Base-by-base conservation (phyloP, 53 echinoderm and acorn worm species). In the Astropecten irregularis region DNA sequence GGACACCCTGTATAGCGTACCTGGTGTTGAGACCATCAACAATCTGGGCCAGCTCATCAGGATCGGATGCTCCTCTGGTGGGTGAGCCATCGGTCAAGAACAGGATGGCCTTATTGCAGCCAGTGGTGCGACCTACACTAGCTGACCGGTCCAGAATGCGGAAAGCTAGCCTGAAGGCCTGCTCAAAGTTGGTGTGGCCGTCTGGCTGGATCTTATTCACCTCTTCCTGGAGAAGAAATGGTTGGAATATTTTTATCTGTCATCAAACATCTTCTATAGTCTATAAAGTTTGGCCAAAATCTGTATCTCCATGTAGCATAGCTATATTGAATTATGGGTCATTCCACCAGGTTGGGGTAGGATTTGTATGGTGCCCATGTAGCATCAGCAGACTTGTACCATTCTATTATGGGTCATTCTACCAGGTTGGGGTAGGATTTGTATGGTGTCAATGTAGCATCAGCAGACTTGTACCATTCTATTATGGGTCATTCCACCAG, bases 121-220 rank as follows among this genome's bases (percentile, higher is more conserved):
- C 76, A 1, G 86, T 53, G n/a, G 76, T 86, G 27, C 86, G 73
- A 51, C 76, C 86, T 9, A 86, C 21, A 33, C 56, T 77, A 7
- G 77, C 35, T 40, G 86, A 86, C 32, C 86, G 50, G 22, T 86
- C 86, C 60, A 86, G 48, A 9, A 86, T 22, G 23, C 39, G 34
- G 39, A 86, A 86, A 11, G 86, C 86, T 34, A 67, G 53, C 22
- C 86, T 48, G 54, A 86, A 86, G 35, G 76, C 86, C 34, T 74
- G 76, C 66, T 86, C 86, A 86, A 86, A 86, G 66, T 86, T 86
- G 27, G 86, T 86, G 56, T 86, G 86, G 21, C 84, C 84, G 19
- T 31, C 59, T 9, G 84, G 71, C 37, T 59, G 44, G 19, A 84
- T 84, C 15, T 58, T 48, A n/a, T 84, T 72, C 35, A 84, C 84